Conservation (phyloP, 2,113 vertebrate genomes). For the Odontesthes bonariensis region DNA sequence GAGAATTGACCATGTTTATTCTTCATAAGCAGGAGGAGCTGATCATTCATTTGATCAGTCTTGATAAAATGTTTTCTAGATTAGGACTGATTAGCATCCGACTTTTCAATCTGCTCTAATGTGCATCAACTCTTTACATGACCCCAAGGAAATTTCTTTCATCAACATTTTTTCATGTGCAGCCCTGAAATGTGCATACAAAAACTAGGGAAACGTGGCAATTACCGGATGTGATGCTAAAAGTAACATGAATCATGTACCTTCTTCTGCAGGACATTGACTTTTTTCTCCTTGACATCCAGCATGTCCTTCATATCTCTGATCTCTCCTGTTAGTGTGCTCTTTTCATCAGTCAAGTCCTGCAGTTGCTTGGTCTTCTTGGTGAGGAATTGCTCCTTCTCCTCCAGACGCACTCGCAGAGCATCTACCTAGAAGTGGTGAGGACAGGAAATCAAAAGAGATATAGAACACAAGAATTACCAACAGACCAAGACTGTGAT, state of each 20-base stretch:
- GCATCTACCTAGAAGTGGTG: constrained; percentile 90
- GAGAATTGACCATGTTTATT: background rate
- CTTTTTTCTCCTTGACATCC: constrained; percentile 98
- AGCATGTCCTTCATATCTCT: constrained; percentile 98
- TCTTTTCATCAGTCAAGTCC: constrained; percentile 96
- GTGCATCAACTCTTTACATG: background rate
- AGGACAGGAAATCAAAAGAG: background rate
- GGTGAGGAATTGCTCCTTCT: constrained; percentile 95
- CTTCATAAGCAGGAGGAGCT: too few relatives aligned
- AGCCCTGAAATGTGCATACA: background rate
- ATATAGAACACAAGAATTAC: background rate
- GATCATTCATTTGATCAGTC: too few relatives aligned
- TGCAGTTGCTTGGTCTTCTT: constrained; percentile 98
- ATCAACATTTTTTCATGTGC: background rate
- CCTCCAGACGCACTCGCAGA: constrained; percentile 93
- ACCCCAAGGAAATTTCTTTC: background rate
- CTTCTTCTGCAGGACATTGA: constrained; percentile 97
- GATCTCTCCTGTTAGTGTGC: constrained; percentile 94
- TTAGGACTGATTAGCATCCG: background rate
- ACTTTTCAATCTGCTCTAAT: background rate
- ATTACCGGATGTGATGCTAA: background rate
- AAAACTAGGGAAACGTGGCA: background rate
- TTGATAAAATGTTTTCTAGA: too few relatives aligned
- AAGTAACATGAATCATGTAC: constrained; percentile 69
- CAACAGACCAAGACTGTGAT: background rate